Base-by-base conservation (phyloP, 1,140 invertebrate genomes). In the Paracyclopina nana region DNA sequence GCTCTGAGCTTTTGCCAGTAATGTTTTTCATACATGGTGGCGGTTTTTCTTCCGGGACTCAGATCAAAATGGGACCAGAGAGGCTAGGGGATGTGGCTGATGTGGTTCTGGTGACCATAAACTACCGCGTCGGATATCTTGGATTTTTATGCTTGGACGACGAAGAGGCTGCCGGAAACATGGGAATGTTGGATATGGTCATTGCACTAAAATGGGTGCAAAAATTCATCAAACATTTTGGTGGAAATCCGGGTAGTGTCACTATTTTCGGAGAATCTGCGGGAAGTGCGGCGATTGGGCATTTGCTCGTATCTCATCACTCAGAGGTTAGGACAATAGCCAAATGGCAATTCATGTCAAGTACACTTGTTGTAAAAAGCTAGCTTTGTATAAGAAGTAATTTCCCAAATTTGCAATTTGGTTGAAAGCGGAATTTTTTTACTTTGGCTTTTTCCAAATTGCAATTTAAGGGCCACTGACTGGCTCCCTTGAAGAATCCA, bases 241-340 rank as follows among this genome's bases (percentile, higher is more conserved):
- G 71, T 16, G 74, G 74, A 1, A 67, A 73, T 57, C 61, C 68
- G 2, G 56, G 65, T 29, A 62, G 63, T 24, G 67, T 77, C 6
- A 76, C 74, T 16, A 53, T 76, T 8, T 72, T 76, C 55, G 74
- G 74, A n/a, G 72, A 76, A 60, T 70, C 69, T 53, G 69, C 72
- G 12, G 74, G 74, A 1, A 70, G 70, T 1, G 69, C 68, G n/a
- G 68, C 68, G 41, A 68, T 74, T 9, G 65, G 68, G 11, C 60
- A 73, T 50, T 72, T 76, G 54, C 58, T 74, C 38, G 53, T 76
- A 6, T 70, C 70, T 0, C 67, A n/a, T n/a, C n/a, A n/a, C n/a
- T n/a, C n/a, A n/a, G n/a, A n/a, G n/a, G n/a, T n/a, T n/a, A n/a
- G n/a, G n/a, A n/a, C n/a, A n/a, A n/a, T n/a, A n/a, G n/a, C n/a